phyloP scores from a whole-genome alignment of 2,797 vertebrate species.

The Melopsittacus undulatus region DNA sequence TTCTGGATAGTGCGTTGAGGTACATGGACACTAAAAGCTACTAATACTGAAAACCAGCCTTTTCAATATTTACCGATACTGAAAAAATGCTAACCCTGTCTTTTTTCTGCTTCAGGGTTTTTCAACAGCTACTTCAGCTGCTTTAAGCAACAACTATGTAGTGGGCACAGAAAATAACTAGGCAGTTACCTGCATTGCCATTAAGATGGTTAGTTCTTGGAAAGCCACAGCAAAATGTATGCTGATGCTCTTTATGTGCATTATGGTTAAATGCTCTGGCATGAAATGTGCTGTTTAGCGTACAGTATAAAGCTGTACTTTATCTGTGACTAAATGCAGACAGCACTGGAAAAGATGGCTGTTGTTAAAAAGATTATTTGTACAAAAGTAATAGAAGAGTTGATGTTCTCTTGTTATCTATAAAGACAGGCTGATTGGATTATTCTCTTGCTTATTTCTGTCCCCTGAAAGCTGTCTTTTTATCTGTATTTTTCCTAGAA shows the following conservation, averaged over 20 bases:
- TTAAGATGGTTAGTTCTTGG: neutral
- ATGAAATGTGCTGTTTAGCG: neutral
- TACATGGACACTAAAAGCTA: neutral
- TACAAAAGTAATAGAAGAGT: neutral
- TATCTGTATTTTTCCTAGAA: neutral
- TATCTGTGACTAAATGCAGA: neutral
- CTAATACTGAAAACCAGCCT: neutral
- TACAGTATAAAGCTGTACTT: neutral
- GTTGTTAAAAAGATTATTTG: neutral
- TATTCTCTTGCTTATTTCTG: neutral
- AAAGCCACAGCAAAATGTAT: neutral
- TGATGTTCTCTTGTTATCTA: neutral
- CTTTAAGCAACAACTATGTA: neutral
- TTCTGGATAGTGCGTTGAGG: neutral
- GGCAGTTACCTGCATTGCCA: neutral
- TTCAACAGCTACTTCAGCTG: neutral
- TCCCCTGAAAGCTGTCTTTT: slow-evolving; percentile 3
- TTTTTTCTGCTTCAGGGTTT: neutral
- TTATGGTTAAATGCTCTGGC: neutral
- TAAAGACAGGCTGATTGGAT: neutral
- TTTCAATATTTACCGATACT: neutral
- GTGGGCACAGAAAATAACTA: neutral
- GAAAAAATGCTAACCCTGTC: neutral
- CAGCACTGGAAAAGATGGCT: neutral
- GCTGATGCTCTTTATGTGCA: neutral